Evolutionary conservation across 2,888 invertebrate genomes (phyloP), one percentile per base, ranked within the genome.

Genomic region (Microctonus hyperodae): DNA sequence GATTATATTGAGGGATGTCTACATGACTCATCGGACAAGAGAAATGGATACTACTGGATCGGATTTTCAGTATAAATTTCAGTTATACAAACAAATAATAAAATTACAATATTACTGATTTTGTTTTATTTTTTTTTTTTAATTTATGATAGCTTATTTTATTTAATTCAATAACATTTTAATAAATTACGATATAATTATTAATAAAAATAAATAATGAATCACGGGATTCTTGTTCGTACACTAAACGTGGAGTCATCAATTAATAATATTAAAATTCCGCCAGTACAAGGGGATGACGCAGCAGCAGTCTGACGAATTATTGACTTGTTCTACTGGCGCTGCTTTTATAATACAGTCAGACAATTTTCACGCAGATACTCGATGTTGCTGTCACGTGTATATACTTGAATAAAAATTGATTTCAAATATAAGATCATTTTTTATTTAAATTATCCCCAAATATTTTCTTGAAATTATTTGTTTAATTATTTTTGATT

Each of bases 321-420:
- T 67, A 67, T 67, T 67, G 67, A 67, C 67, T 63, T 33, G 63
- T 51, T 67, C 63, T 23, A 63, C 67, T 67, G 58, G 23, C 25
- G 31, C 53, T 35, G 31, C 53, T 35, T 67, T 58, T 44, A 44
- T 16, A 16, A 4, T 44, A 44, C 16, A 44, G 44, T 44, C 16
- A 20, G 16, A 44, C 16, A 44, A 25, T 35, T 44, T 25, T 33
- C 31, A 22, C 25, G 20, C 16, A 65, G 13, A 9, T 22, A 61
- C 33, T 11, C 25, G n/a, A 40, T 64, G 58, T 35, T 60, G 53
- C 44, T 33, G 44, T 48, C 65, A 65, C 65, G 65, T 65, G 60
- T 31, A 51, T 31, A 51, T 23, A 23, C 25, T 53, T 50, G 1
- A 35, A 16, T 13, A 20, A n/a, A 28, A 44, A 44, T 48, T 28